Base-by-base conservation (phyloP, 1,140 invertebrate genomes). In the Mycetomoellerius zeteki region DNA sequence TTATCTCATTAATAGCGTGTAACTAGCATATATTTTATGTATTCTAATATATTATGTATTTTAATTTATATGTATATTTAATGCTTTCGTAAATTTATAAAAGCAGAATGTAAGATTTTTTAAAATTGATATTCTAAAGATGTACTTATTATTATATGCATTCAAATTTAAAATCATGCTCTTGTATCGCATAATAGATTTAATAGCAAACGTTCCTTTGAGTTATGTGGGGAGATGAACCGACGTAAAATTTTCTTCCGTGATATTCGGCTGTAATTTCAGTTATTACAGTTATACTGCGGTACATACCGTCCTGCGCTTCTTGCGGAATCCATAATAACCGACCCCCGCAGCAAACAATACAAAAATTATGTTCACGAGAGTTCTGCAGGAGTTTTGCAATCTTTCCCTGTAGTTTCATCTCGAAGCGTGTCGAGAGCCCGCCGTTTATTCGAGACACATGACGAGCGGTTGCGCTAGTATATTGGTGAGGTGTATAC, bases 331-430 rank as follows among this genome's bases (percentile, higher is more conserved):
- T 95, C 91, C 91, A 71, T 93, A 95, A 95, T 94, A 92, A 90
- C 90, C 76, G 89, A 85, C 90, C 85, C 88, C 72, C 72, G 88
- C 87, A 89, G 90, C 94, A 94, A 95, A 95, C 94, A 95, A 95
- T 94, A 94, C 88, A 94, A 93, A 95, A 95, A 95, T 95, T 94
- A 95, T 94, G 93, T 95, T 94, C 93, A 94, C 92, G 93, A 94
- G 91, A 95, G 94, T 95, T 95, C 78, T 76, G 89, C 77, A 75
- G 73, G 91, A 95, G 93, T 95, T 95, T 94, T 67, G 92, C 92
- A 93, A 95, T 94, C 91, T 94, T 92, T 93, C 88, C 90, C 92
- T 58, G 67, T 89, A 91, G 90, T 93, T 93, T 92, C 86, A 90
- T 87, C 86, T 75, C 69, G 87, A 65, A 52, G 67, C 86, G 69